Base-by-base conservation (phyloP, 2,888 invertebrate species). In the Athalia circularis region DNA sequence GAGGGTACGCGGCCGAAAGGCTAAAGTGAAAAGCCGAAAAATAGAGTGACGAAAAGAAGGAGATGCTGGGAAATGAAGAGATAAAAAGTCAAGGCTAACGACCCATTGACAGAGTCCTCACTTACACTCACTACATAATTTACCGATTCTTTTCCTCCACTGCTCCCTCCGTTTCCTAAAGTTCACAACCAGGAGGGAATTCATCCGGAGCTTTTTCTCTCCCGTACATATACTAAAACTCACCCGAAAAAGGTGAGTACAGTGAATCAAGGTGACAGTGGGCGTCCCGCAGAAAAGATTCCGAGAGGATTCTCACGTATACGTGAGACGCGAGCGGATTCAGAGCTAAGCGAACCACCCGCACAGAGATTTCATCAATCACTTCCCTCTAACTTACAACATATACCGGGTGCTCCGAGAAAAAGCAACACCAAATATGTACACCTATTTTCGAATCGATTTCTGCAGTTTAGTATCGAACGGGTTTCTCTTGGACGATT, bases 41-140 rank as follows among this genome's bases (percentile, higher is more conserved):
- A 72, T 2, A 47, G 15, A 48, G 9, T 13, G 47, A n/a, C n/a
- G 13, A 59, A 59, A 3, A 13, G 48, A 13, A 47, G 15, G 59
- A 74, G 15, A 54, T 6, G 29, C 5, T 45, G 13, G 13, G 13
- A 72, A 47, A 72, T 47, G 9, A 47, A 47, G 13, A 47, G 47
- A 59, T 59, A 47, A 72, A 59, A 59, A 59, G 47, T 62, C 13
- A n/a, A n/a, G 43, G 5, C 75, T 64, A 75, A 75, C 75, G 75
- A 75, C 52, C 75, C 75, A 62, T 75, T 75, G 75, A 62, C 62
- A 50, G 75, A 72, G 45, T 72, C 59, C 72, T 47, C 45, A 43
- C 72, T 72, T 72, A 72, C n/a, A 59, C 13, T 72, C 59, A 57
- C 45, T 47, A 72, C 70, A 72, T 72, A 72, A 72, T 59, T 72